A percentile compares a stretch with the other conserved stretches of the same genome.
Conservation (phyloP, 2,797 vertebrate species). For the Octomys mimax region DNA sequence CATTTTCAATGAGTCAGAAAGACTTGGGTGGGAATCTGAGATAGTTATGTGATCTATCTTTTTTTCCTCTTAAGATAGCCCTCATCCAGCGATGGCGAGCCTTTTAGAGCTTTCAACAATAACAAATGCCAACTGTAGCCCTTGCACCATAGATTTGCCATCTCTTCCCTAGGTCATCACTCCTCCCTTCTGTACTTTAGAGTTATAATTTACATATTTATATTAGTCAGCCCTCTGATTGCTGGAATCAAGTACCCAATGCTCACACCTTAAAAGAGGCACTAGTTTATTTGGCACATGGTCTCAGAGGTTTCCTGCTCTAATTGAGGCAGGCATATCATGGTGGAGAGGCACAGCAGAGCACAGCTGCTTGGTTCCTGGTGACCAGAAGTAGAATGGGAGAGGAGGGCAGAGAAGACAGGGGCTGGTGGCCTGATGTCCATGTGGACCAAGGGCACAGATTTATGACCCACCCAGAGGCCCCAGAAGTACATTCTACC, state of each 20-base stretch:
- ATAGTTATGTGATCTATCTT: background rate
- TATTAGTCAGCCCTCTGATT: background rate
- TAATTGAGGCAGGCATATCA: background rate
- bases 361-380: background rate
- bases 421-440: background rate
- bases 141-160: background rate
- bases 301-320: background rate
- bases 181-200: background rate
- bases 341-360: no score
- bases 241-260: background rate
- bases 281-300: background rate
- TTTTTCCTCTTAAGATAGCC: background rate
- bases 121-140: background rate
- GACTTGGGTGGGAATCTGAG: background rate
- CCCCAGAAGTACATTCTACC: background rate
- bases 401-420: background rate
- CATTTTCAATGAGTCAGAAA: constrained; percentile 17
- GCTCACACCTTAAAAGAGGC: background rate
- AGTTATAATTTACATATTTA: background rate
- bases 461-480: background rate
- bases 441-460: background rate
- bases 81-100: background rate
- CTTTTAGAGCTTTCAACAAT: background rate
- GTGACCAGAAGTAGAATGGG: background rate
- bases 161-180: background rate